Percentiles rank a stretch among this genome's conserved stretches.
Conservation (phyloP, 2,113 vertebrate genomes). For the Ophthalmotilapia sp. region DNA sequence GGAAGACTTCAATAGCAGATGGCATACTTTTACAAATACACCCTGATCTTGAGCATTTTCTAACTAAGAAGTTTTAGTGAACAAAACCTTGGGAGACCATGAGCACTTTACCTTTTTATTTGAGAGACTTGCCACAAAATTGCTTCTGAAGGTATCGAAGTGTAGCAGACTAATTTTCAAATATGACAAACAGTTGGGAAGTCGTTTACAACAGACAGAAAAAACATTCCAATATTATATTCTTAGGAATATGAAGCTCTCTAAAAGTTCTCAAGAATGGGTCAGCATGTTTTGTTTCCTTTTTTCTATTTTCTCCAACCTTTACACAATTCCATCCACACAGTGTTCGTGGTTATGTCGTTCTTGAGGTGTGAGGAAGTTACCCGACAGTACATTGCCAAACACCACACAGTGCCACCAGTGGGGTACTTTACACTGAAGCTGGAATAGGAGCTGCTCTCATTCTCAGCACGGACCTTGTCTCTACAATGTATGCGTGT, state of each 20-base stretch:
- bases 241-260: not conserved
- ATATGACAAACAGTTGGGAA: not conserved
- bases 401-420: not conserved
- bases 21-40: not conserved
- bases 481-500: not conserved
- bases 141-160: not conserved
- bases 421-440: slow-evolving; percentile 10
- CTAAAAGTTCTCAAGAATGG: not conserved
- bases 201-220: not conserved
- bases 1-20: not conserved
- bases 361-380: not conserved
- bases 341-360: not conserved
- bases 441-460: not conserved
- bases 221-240: not conserved
- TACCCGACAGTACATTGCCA: not conserved
- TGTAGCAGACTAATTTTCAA: not conserved
- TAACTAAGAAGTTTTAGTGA: fast-evolving
- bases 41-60: not conserved
- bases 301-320: not conserved
- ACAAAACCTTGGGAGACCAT: not conserved
- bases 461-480: not conserved
- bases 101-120: not conserved
- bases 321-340: not conserved
- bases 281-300: not conserved
- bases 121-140: not conserved